Evolutionary conservation across 1,140 invertebrate genomes (phyloP).

Genomic region (Drosophila ogumai): DNA sequence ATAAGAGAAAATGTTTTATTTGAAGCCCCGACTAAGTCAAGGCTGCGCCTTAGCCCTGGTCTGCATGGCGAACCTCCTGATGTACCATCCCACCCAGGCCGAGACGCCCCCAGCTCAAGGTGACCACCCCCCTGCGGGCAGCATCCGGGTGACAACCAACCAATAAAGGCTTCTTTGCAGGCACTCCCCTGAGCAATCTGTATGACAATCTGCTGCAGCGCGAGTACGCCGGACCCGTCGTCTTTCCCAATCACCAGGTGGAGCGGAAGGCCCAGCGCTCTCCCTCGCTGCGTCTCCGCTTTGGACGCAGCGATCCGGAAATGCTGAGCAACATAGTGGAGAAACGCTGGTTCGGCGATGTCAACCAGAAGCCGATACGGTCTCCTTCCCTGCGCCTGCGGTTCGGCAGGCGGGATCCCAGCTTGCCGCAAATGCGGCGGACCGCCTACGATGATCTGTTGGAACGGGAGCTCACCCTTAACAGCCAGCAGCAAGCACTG

Average conservation of each 20-base stretch:
- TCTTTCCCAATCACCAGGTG: constrained; percentile 87
- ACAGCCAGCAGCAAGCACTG: constrained; percentile 44
- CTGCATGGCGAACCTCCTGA: constrained; percentile 33
- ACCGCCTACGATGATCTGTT: constrained; percentile 67
- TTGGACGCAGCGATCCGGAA: constrained; percentile 89
- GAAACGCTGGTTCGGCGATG: constrained; percentile 84
- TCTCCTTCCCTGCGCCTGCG: constrained; percentile 88
- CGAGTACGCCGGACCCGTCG: constrained; percentile 79
- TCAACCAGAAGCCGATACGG: constrained; percentile 86
- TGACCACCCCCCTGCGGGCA: background rate
- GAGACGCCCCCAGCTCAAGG: constrained; percentile 52
- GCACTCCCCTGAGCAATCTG: constrained; percentile 65
- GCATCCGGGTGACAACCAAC: background rate
- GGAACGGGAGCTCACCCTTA: constrained; percentile 65
- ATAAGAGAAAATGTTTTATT: constrained; percentile 39
- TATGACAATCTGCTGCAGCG: constrained; percentile 82
- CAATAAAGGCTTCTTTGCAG: constrained; percentile 17
- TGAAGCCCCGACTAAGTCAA: constrained; percentile 47
- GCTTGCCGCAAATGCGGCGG: constrained; percentile 83
- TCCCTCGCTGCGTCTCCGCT: constrained; percentile 89
- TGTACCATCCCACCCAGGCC: constrained; percentile 45
- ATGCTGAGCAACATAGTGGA: constrained; percentile 65
- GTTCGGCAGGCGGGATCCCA: constrained; percentile 88
- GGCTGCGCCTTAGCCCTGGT: constrained; percentile 53
- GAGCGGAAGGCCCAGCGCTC: constrained; percentile 90